Conservation (phyloP, 2,113 vertebrate species). For the Austrofundulus limnaeus region DNA sequence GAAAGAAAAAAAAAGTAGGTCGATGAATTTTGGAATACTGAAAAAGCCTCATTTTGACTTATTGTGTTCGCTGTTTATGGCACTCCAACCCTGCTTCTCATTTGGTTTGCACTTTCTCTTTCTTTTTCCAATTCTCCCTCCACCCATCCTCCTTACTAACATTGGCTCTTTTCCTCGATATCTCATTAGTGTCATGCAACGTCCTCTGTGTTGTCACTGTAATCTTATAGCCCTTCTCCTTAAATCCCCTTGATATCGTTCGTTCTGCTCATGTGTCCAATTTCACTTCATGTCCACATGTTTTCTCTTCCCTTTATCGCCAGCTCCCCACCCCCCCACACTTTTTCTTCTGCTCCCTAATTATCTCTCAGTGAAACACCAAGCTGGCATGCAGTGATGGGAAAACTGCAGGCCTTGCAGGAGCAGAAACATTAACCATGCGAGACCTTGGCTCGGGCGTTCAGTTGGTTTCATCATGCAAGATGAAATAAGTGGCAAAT, state of each 20-base stretch:
- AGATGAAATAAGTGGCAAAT: constrained; percentile 19
- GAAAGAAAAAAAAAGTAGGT: background rate
- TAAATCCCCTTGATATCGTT: constrained; percentile 55
- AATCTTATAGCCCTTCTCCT: constrained; percentile 49
- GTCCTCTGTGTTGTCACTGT: constrained; percentile 53
- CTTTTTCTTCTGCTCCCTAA: constrained; percentile 29
- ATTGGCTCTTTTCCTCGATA: constrained; percentile 36
- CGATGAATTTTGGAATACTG: constrained; percentile 21
- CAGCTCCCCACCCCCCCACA: no score
- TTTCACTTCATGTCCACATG: constrained; percentile 44
- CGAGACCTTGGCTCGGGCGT: constrained; percentile 22
- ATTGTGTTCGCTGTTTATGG: background rate
- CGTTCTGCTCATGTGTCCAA: constrained; percentile 51
- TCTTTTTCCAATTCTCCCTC: constrained; percentile 18
- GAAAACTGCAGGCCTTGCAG: constrained; percentile 43
- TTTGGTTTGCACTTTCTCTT: constrained; percentile 3
- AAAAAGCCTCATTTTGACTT: constrained; percentile 2
- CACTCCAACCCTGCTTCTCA: constrained; percentile 20
- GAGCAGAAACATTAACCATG: constrained; percentile 15
- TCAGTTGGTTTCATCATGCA: constrained; percentile 23
- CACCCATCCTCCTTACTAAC: constrained; percentile 26
- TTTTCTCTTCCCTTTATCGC: constrained; percentile 32
- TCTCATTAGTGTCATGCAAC: constrained; percentile 55
- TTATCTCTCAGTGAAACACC: constrained; percentile 57
- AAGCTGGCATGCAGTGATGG: constrained; percentile 40